A percentile compares a stretch with the other conserved stretches of the same genome.
phyloP scores from a whole-genome alignment of 2,113 vertebrate species.

The Chloropsis cyanopogon region DNA sequence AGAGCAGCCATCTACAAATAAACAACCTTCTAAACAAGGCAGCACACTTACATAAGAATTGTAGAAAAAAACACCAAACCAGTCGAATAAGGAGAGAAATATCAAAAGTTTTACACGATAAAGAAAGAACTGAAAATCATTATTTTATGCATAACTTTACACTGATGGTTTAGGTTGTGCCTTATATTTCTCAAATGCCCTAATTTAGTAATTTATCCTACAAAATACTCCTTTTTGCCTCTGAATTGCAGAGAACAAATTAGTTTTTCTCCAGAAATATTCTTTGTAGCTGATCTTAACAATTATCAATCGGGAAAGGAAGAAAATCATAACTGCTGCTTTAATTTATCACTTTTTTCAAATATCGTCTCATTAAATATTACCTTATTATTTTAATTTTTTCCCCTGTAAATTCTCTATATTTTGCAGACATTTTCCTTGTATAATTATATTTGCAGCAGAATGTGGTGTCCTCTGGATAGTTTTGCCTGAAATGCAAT shows the following conservation, averaged over 20 bases:
- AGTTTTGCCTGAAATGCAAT: background rate
- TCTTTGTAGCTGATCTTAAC: background rate
- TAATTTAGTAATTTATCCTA: background rate
- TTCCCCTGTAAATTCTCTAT: background rate
- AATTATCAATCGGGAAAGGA: background rate
- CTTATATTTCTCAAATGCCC: background rate
- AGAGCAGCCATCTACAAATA: background rate
- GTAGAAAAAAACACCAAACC: background rate
- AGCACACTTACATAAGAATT: background rate
- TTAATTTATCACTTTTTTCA: slow-evolving; percentile 20
- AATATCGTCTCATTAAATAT: background rate
- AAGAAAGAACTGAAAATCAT: background rate
- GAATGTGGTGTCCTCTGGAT: background rate
- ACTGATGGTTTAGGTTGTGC: background rate
- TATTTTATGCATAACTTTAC: background rate
- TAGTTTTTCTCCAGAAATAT: background rate
- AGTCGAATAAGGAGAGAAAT: background rate
- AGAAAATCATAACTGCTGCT: background rate
- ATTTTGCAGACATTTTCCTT: background rate
- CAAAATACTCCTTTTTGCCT: background rate
- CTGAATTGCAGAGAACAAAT: background rate
- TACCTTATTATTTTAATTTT: background rate
- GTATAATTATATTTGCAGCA: background rate
- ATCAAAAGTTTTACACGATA: background rate
- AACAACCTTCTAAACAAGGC: background rate